These are phyloP conservation scores for Pseudopipra pipra DNA, from an alignment of 2,113 vertebrate genomes.

Conservation along the genomic window DNA sequence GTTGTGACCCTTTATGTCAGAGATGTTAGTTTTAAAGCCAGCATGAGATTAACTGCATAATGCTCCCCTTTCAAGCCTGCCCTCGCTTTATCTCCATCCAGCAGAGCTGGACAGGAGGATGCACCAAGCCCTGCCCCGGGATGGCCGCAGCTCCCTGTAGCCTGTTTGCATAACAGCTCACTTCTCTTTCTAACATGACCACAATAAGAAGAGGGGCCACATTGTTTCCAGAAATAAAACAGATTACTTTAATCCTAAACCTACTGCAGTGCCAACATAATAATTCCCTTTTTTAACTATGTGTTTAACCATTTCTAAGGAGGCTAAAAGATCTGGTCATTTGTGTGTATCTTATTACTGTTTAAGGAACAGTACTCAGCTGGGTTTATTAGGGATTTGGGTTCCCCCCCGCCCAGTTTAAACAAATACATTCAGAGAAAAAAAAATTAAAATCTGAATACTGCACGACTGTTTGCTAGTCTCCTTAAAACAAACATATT, in stretches of 20 bases:
- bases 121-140: background rate
- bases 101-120: background rate
- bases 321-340: background rate
- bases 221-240: conserved; percentile 53
- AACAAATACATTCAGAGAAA: background rate
- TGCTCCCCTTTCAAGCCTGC: conserved; percentile 20
- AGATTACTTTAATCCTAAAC: conserved; percentile 48
- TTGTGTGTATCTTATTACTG: background rate
- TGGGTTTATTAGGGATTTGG: background rate
- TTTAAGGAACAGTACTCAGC: background rate
- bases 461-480: background rate
- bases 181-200: background rate
- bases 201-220: background rate
- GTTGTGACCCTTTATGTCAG: conserved; percentile 3
- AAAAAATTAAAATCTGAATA: background rate
- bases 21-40: conserved; percentile 17
- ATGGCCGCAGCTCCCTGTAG: background rate
- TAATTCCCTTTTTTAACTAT: background rate
- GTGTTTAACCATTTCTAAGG: conserved; percentile 7
- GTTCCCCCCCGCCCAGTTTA: accelerated
- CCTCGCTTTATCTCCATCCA: background rate
- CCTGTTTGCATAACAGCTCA: background rate
- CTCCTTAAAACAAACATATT: background rate
- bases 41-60: background rate
- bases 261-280: background rate